Percentiles rank a stretch among this genome's conserved stretches.
phyloP scores from a whole-genome alignment of 2,113 vertebrate genomes.

The Tenebrosternarchus preto region DNA sequence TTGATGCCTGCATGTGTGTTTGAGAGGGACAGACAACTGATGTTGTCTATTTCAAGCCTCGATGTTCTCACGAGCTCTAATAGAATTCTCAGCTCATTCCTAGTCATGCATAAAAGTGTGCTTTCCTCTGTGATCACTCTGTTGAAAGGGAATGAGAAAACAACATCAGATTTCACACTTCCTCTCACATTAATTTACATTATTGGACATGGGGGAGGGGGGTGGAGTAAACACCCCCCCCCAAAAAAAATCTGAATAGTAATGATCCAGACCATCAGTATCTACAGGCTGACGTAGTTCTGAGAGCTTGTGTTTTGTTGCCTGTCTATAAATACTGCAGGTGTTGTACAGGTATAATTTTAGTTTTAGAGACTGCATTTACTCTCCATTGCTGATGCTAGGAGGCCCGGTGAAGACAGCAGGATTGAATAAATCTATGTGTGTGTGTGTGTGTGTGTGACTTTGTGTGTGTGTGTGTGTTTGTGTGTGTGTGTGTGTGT shows the following conservation, averaged over 20 bases:
- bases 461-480: too few species aligned
- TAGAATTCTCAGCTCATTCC: constrained; percentile 29
- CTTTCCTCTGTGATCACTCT: background rate
- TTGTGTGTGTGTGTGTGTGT: too few species aligned
- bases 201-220: background rate
- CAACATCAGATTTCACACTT: constrained; percentile 36
- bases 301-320: background rate
- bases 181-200: constrained; percentile 41
- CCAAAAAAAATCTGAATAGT: constrained; percentile 26
- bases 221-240: constrained; percentile 19
- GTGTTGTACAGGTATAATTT: background rate
- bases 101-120: constrained; percentile 34
- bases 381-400: too few species aligned
- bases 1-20: background rate
- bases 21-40: background rate
- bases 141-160: constrained; percentile 39
- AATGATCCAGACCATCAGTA: constrained; percentile 46
- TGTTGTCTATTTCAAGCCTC: constrained; percentile 2
- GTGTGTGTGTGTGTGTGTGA: too few species aligned
- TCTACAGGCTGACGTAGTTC: constrained; percentile 3
- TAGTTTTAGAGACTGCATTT: background rate
- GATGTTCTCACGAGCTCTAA: constrained; percentile 40
- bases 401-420: too few species aligned
- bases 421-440: too few species aligned
- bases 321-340: background rate